Base-by-base conservation (phyloP, 2,888 invertebrate species). In the Chydorus sphaericus region DNA sequence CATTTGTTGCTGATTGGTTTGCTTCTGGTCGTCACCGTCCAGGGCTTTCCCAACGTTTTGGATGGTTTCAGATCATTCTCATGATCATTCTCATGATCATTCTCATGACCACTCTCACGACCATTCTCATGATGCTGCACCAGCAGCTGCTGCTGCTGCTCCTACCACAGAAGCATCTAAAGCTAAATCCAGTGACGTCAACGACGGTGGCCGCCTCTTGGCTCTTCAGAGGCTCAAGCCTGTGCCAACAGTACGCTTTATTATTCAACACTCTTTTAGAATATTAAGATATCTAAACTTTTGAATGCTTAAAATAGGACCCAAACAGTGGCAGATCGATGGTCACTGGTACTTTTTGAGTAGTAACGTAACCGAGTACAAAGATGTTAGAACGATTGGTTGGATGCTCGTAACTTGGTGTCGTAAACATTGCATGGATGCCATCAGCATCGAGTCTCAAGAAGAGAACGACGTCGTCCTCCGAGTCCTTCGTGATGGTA, bases 341-440 rank as follows among this genome's bases (percentile, higher is more conserved):
- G 87, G 88, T 54, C 86, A 84, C 73, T 85, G 90, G 71, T 89
- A 89, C 74, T 90, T 90, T 80, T 85, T 78, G 77, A 87, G 78
- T 64, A 83, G 83, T 20, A 86, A 87, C 68, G 82, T 87, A 56
- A 85, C 83, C 54, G 78, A 77, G 61, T 77, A 85, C 60, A 81
- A 84, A 58, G 84, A 81, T 68, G 80, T 80, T 69, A 87, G 85
- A 72, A 79, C 88, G 52, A 89, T 91, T 71, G 91, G 91, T 90
- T 71, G 90, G 63, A 90, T 90, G 65, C 90, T 87, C 28, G 82
- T 90, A 65, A 91, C 91, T 71, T 77, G 87, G 65, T 91, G 91
- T 75, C 79, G 91, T 62, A 87, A 89, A 70, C 89, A 89, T 72
- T 91, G 91, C 72, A 91, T 91, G 91, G 91, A 91, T 71, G 78